Percentiles rank a stretch among this genome's conserved stretches.
phyloP scores from a whole-genome alignment of 2,888 invertebrate species.

The Chrysodeixis includens region DNA sequence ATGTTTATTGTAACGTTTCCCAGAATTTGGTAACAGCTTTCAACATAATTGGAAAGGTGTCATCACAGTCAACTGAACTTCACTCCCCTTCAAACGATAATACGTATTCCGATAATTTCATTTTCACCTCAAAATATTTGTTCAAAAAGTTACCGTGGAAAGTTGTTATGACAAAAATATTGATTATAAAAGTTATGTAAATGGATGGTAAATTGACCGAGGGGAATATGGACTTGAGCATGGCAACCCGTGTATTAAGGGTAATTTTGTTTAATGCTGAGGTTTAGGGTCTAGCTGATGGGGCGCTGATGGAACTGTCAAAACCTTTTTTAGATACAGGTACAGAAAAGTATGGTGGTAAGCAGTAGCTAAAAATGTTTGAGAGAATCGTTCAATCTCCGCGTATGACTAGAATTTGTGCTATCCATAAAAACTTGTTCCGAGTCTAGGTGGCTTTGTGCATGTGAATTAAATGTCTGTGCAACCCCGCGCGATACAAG shows the following conservation, averaged over 20 bases:
- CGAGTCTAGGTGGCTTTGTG: too few species aligned
- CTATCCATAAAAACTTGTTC: too few species aligned
- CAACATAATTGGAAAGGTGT: constrained; percentile 20
- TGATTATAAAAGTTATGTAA: constrained; percentile 54
- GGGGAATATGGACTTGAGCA: constrained; percentile 2
- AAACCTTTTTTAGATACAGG: too few species aligned
- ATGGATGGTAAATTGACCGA: constrained; percentile 38
- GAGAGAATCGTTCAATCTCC: too few species aligned
- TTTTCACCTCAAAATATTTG: constrained; percentile 36
- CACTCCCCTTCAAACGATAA: constrained; percentile 15
- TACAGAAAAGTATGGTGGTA: too few species aligned
- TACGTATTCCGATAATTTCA: constrained; percentile 30
- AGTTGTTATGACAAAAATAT: constrained; percentile 58
- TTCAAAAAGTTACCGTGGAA: constrained; percentile 12
- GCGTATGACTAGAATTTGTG: too few species aligned
- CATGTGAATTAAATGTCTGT: too few species aligned
- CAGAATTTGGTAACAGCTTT: constrained; percentile 9
- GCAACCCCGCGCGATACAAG: too few species aligned
- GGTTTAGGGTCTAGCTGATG: neutral
- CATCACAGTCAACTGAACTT: constrained; percentile 22
- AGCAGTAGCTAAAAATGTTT: too few species aligned
- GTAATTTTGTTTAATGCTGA: neutral
- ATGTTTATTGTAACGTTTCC: constrained; percentile 5
- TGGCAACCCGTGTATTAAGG: neutral
- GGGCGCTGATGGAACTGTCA: too few species aligned